Base-by-base conservation (phyloP, 2,888 invertebrate genomes). In the Amphipoea oculea region DNA sequence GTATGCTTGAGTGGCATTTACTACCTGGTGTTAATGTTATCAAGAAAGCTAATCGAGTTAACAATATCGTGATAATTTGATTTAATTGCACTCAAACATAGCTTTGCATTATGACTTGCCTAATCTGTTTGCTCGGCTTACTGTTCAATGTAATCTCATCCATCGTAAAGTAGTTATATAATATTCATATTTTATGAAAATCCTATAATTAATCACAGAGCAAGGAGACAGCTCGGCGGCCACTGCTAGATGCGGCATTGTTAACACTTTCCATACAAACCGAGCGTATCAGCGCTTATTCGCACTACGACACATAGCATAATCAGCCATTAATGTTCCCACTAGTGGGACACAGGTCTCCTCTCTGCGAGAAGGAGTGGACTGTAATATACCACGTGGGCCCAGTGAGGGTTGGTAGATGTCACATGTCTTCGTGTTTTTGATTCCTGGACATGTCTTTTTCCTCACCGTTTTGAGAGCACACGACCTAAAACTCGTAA, bases 101-200 rank as follows among this genome's bases (percentile, higher is more conserved):
- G 54, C 20, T 79, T 70, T 45, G 20, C 63, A n/a, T 60, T 65
- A 65, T 74, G 51, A 63, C 69, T 72, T 36, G 14, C 14, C 4
- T 81, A 60, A 81, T 70, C 48, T 76, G 1, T 36, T 60, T 6
- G 57, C 69, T 63, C 90, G 98, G 98, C 97, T 97, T 17, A 98
- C 94, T 11, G 98, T 57, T 57, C 20, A 66, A 71, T 65, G 60
- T 17, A 45, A 62, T 72, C 40, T 57, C n/a, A 67, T 63, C 14
- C 5, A 42, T 23, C 20, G 40, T 82, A 23, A n/a, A 40, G n/a
- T 23, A 42, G n/a, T 20, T 57, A 62, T 9, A 23, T 51, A 40
- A 57, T 36, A 36, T 36, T 69, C 0, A 6, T 29, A 67, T 67
- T 42, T n/a, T 40, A n/a, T 42, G 14, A 42, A 42, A n/a, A 42